Percentiles rank a stretch among this genome's conserved stretches.
phyloP scores from a whole-genome alignment of 2,113 vertebrate genomes.

The crab-eating macaque (Macaca fascicularis) region DNA sequence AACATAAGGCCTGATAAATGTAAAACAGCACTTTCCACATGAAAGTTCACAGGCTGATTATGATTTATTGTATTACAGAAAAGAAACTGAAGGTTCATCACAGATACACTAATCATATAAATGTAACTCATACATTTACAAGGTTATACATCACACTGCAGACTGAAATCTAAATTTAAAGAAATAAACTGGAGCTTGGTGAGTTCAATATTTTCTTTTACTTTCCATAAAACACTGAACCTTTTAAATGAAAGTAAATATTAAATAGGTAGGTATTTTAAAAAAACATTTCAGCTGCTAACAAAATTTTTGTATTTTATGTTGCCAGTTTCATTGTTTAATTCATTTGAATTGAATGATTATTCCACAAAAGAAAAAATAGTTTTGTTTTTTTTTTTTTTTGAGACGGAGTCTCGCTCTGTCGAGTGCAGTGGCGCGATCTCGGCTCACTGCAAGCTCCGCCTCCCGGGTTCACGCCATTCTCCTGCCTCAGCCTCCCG shows the following conservation, averaged over 20 bases:
- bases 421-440: too few relatives aligned
- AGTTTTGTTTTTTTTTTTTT: background rate
- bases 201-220: constrained; percentile 11
- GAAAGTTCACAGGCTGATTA: background rate
- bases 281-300: background rate
- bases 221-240: background rate
- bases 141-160: background rate
- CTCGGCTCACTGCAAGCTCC: too few relatives aligned
- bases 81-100: background rate
- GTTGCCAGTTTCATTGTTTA: constrained; percentile 12
- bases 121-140: background rate
- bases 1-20: background rate
- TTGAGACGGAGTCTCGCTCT: too few relatives aligned
- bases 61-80: background rate
- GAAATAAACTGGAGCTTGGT: background rate
- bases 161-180: constrained; percentile 28
- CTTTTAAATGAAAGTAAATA: background rate
- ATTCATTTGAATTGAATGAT: constrained; percentile 46
- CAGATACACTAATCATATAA: background rate
- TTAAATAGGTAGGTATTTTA: background rate
- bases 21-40: background rate
- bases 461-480: too few relatives aligned
- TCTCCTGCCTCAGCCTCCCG: too few relatives aligned
- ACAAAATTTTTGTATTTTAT: background rate
- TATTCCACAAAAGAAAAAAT: constrained; percentile 33